Conservation (phyloP, 2,113 vertebrate genomes). For the Hippocampus comes region DNA sequence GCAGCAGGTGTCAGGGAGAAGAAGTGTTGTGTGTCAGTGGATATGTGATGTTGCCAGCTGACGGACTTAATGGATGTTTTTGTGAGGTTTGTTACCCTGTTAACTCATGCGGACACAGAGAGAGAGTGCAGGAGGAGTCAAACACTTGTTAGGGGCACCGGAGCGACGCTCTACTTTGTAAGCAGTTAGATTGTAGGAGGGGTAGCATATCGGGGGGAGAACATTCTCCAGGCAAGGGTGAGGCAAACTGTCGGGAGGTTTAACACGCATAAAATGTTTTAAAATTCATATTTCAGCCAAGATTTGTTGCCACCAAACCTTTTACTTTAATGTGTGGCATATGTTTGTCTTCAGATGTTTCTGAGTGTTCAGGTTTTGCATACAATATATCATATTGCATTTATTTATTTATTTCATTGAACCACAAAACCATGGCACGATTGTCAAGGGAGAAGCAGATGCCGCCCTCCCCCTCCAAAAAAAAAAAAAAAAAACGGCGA, state of each 20-base stretch:
- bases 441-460: no score
- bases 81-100: conserved; percentile 6
- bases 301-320: neutral
- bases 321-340: neutral
- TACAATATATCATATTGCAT: no score
- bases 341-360: neutral
- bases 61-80: conserved; percentile 14
- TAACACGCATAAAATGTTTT: neutral
- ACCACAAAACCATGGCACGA: no score
- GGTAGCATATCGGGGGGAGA: neutral
- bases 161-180: neutral
- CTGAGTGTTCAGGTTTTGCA: neutral
- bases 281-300: neutral
- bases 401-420: no score
- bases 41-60: conserved; percentile 28
- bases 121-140: conserved; percentile 2
- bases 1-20: conserved; percentile 59
- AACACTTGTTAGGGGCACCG: neutral
- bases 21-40: conserved; percentile 34
- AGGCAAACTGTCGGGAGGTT: neutral
- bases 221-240: neutral
- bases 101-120: neutral
- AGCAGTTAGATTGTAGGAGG: neutral
- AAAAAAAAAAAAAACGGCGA: no score
- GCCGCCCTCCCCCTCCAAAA: no score